These are phyloP conservation scores for Cebus imitator DNA, from an alignment of 2,113 vertebrate species.

Conservation along the genomic window DNA sequence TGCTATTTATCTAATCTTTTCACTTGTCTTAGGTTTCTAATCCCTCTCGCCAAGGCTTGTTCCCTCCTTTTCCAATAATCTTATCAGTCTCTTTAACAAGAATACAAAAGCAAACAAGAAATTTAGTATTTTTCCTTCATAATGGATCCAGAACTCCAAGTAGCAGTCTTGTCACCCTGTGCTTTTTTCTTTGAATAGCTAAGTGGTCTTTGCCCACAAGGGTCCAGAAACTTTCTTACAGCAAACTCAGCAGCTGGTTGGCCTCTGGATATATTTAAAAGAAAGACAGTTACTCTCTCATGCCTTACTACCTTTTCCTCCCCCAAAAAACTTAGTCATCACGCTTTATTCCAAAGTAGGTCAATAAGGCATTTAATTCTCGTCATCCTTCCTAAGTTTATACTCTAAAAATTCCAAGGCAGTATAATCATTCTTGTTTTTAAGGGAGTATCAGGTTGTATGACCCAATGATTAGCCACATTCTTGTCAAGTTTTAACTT, in stretches of 20 bases:
- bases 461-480: not conserved
- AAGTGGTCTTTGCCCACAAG: not conserved
- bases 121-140: not conserved
- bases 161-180: not conserved
- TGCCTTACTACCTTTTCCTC: not conserved
- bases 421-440: not conserved
- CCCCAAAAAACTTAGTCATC: not conserved
- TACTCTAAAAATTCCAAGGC: not conserved
- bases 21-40: not conserved
- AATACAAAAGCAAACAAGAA: conserved; percentile 3
- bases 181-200: not conserved
- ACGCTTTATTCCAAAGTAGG: not conserved
- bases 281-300: not conserved
- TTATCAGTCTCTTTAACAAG: not conserved
- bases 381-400: conserved; percentile 1
- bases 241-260: not conserved
- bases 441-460: not conserved
- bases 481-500: conserved; percentile 45
- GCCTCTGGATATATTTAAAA: not conserved
- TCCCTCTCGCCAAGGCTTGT: not conserved
- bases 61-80: not conserved
- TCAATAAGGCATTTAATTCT: not conserved
- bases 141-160: not conserved
- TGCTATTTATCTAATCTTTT: not conserved
- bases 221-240: not conserved